Percentiles rank a stretch among this genome's conserved stretches.
Evolutionary conservation across 2,113 vertebrate genomes (phyloP).

Genomic region (Plestiodon gilberti): DNA sequence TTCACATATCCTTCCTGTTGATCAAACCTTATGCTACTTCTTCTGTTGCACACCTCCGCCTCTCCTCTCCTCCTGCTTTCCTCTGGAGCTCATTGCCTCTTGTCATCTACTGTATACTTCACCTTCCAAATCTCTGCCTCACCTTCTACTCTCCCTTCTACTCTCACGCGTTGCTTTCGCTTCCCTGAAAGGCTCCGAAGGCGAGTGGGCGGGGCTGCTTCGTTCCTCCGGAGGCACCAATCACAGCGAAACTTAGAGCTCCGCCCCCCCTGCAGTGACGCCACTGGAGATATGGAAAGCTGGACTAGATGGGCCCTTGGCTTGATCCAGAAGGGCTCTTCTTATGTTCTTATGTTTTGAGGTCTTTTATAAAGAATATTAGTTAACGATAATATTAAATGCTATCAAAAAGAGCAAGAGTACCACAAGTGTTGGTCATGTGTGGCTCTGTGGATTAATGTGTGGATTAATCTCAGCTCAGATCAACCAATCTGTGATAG

Average conservation of each 20-base stretch:
- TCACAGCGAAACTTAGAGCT: too few relatives aligned
- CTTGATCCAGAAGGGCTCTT: too few relatives aligned
- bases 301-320: too few relatives aligned
- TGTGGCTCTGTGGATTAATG: conserved; percentile 22
- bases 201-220: too few relatives aligned
- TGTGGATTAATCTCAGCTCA: background rate
- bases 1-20: background rate
- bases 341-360: background rate
- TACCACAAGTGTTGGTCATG: background rate
- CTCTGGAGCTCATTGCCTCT: background rate
- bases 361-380: conserved; percentile 1
- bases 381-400: background rate
- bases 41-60: too few relatives aligned
- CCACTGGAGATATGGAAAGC: too few relatives aligned
- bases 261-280: too few relatives aligned
- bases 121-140: background rate
- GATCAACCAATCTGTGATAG: background rate
- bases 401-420: background rate
- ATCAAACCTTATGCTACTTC: background rate
- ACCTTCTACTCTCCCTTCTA: too few relatives aligned
- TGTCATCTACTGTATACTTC: background rate
- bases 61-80: too few relatives aligned
- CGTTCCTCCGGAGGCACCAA: too few relatives aligned
- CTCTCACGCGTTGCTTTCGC: too few relatives aligned
- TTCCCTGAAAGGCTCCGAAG: too few relatives aligned